These are phyloP conservation scores for Ruditapes philippinarum DNA, from an alignment of 1,140 invertebrate species.

Conservation along the genomic window DNA sequence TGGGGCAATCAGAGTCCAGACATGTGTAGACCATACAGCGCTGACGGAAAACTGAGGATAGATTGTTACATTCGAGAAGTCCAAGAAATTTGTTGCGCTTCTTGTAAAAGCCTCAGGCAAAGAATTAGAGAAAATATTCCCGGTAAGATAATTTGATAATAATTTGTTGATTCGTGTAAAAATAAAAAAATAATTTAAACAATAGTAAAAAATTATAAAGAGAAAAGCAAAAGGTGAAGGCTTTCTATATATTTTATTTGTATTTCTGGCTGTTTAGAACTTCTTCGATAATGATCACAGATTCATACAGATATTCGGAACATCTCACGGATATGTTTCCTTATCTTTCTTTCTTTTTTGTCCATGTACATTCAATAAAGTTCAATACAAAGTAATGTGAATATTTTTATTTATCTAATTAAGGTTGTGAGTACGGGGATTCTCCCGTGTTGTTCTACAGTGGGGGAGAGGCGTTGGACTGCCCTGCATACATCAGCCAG, in stretches of 20 bases:
- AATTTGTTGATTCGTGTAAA: background rate
- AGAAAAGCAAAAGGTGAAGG: too few relatives aligned
- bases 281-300: too few relatives aligned
- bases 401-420: slow-evolving; percentile 28
- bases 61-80: slow-evolving; percentile 78
- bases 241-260: too few relatives aligned
- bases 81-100: slow-evolving; percentile 76
- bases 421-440: slow-evolving; percentile 82
- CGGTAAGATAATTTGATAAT: slow-evolving; percentile 47
- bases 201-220: too few relatives aligned
- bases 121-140: slow-evolving; percentile 69
- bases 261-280: too few relatives aligned
- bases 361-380: too few relatives aligned
- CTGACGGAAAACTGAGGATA: slow-evolving; percentile 66
- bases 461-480: slow-evolving; percentile 72
- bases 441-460: slow-evolving; percentile 76
- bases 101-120: slow-evolving; percentile 72
- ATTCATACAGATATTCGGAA: too few relatives aligned
- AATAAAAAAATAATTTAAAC: too few relatives aligned
- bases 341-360: too few relatives aligned
- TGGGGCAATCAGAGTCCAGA: slow-evolving; percentile 82
- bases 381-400: too few relatives aligned
- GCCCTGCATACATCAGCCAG: slow-evolving; percentile 73
- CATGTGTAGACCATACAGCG: slow-evolving; percentile 76
- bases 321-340: too few relatives aligned